Base-by-base conservation (phyloP, 2,888 invertebrate species). In the Hoplodrina ambigua region DNA sequence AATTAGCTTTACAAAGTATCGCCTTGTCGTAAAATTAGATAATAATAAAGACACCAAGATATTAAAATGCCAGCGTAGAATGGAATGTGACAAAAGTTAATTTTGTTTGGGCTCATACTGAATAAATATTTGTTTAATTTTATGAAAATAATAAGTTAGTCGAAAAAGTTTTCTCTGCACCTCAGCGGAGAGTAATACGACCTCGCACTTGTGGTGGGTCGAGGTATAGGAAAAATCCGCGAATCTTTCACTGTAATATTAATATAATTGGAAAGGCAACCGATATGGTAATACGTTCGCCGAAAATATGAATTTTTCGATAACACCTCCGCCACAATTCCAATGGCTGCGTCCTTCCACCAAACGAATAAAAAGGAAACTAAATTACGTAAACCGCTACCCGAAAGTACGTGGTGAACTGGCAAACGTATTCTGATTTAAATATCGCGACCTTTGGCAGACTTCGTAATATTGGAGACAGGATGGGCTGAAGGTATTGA, bases 351-450 rank as follows among this genome's bases (percentile, higher is more conserved):
- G 53, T 63, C 56, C 55, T 74, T 58, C 64, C 49, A 56, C 52
- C 25, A 60, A 65, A 60, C 54, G 75, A 64, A 78, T 73, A 73
- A 76, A 81, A 82, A 76, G 80, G 71, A 75, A 82, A 83, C 74
- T 77, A 73, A 84, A 82, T 82, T 81, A 85, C 64, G 68, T 77
- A 77, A 78, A 78, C 73, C 69, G 62, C 70, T n/a, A 57, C 63
- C 64, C 72, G n/a, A 62, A 73, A 66, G 69, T 73, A 69, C 75
- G 78, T 64, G 68, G 82, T 67, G 70, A 80, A 74, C 77, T 83
- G 81, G 80, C 80, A 83, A 83, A 83, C 69, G 69, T 85, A 87
- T 89, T 88, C 86, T 85, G 85, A 91, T 91, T 90, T 89, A 88
- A 91, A 91, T 90, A 91, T 90, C 80, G 81, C 83, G 83, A 84